A percentile compares a stretch with the other conserved stretches of the same genome.
Conservation (phyloP, 2,888 invertebrate genomes). For the Amblyjoppa fuscipennis region DNA sequence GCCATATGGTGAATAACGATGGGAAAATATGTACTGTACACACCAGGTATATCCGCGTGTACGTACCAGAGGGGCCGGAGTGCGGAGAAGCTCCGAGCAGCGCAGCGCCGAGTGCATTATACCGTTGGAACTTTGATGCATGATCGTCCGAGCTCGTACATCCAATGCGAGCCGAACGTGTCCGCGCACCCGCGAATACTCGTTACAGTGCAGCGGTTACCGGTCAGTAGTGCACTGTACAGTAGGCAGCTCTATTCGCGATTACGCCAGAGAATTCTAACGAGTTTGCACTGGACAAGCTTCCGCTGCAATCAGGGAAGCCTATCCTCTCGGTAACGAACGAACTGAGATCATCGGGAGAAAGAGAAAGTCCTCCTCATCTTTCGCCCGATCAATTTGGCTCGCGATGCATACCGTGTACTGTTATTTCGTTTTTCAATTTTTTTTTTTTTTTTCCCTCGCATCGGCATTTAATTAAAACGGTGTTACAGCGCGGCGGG, state of each 20-base stretch:
- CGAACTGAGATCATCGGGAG: slow-evolving; percentile 18
- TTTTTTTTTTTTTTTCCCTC: slow-evolving; percentile 23
- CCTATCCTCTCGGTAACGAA: slow-evolving; percentile 11
- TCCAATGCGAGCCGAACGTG: slow-evolving; percentile 28
- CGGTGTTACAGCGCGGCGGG: slow-evolving; percentile 12
- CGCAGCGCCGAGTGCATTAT: slow-evolving; percentile 66
- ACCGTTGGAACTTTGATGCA: slow-evolving; percentile 79
- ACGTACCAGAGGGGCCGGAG: slow-evolving; percentile 26
- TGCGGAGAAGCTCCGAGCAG: slow-evolving; percentile 35
- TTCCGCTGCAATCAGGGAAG: slow-evolving; percentile 3
- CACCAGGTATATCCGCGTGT: slow-evolving; percentile 28
- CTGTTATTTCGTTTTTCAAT: slow-evolving; percentile 2
- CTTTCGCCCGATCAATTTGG: slow-evolving; percentile 23
- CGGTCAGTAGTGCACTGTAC: slow-evolving; percentile 71
- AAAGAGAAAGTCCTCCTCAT: slow-evolving; percentile 43
- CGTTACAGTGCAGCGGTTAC: slow-evolving; percentile 61
- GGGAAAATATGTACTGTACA: slow-evolving; percentile 76
- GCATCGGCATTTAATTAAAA: slow-evolving; percentile 53
- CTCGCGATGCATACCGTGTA: neutral
- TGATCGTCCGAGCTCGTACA: slow-evolving; percentile 69
- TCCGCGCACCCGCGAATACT: slow-evolving; percentile 44
- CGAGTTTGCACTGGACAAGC: slow-evolving; percentile 23
- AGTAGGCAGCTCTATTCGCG: slow-evolving; percentile 1
- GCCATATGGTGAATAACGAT: slow-evolving; percentile 77
- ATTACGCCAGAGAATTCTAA: slow-evolving; percentile 40